Base-by-base conservation (phyloP, 2,113 vertebrate species). In the Apodemus speciosus region DNA sequence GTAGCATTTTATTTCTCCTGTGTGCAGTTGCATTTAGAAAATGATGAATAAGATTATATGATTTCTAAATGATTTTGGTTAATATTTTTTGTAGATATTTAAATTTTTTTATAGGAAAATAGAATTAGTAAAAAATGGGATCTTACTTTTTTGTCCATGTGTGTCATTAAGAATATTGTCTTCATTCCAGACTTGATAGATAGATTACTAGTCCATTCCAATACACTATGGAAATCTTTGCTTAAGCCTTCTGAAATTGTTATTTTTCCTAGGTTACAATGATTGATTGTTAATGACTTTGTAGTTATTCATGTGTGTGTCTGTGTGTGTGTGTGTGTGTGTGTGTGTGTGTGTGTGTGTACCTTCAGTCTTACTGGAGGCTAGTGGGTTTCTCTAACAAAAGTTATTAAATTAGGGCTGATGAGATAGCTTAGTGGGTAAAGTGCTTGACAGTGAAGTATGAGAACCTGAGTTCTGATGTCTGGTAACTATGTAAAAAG, bases 191-290 rank as follows among this genome's bases (percentile, higher is more conserved):
- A n/a, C 62, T 53, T 40, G 62, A 62, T 69, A 68, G 5, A 62
- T 73, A 64, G 3, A 30, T 88, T 66, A 60, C 43, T 85, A 6
- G 3, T 43, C 18, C 30, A 58, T 72, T 43, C 2, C 94, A 64
- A 84, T 85, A 53, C 5, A 27, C 88, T 40, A 49, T n/a, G 66
- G 15, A 9, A 73, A 25, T 75, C 20, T 92, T 71, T 76, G 64
- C 38, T 64, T 62, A n/a, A 94, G 60, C 40, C 3, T 10, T 14
- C 51, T 51, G 77, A 94, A 90, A 90, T 84, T 49, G 4, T 35
- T 35, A 89, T 87, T 94, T 92, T 94, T 93, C 30, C 2, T 93
- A 60, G 46, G 4, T 86, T 20, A 64, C 58, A 92, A 40, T 86
- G 43, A 88, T 89, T 89, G 25, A 56, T 32, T 90, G 40, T 62